Evolutionary conservation across 2,888 invertebrate genomes (phyloP).

Genomic region (Drosophila borealis): DNA sequence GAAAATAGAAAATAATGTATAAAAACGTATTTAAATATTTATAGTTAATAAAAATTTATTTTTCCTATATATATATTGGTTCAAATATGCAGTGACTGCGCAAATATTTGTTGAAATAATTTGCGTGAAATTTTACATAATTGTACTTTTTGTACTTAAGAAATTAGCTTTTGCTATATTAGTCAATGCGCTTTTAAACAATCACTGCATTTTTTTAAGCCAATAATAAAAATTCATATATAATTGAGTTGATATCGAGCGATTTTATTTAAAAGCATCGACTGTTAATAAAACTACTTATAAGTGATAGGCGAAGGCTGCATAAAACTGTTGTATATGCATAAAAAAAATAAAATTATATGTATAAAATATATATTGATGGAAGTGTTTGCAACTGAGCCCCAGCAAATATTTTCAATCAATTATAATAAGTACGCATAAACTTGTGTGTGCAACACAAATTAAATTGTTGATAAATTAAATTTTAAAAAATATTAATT

Average conservation of each 20-base stretch:
- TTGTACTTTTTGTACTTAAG: constrained; percentile 30
- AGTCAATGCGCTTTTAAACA: constrained; percentile 1
- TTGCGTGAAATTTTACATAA: constrained; percentile 10
- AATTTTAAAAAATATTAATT: not conserved
- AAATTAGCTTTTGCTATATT: constrained; percentile 20
- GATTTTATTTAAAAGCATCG: constrained; percentile 42
- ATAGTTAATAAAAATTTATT: constrained; percentile 1
- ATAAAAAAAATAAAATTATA: constrained; percentile 20
- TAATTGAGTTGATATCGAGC: constrained; percentile 20
- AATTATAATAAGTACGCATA: constrained; percentile 4
- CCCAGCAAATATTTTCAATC: constrained; percentile 76
- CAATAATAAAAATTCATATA: constrained; percentile 7
- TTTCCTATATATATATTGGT: not conserved
- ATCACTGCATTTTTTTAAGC: constrained; percentile 11
- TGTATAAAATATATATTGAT: constrained; percentile 35
- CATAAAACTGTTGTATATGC: constrained; percentile 30
- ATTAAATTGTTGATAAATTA: not conserved
- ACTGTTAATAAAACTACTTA: constrained; percentile 43
- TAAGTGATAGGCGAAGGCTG: constrained; percentile 62
- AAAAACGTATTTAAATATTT: constrained; percentile 1
- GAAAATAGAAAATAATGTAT: not conserved
- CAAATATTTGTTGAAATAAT: constrained; percentile 10
- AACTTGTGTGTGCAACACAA: constrained; percentile 5
- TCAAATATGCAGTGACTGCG: constrained; percentile 22
- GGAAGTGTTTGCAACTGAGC: constrained; percentile 71